Evolutionary conservation across 2,888 invertebrate genomes (phyloP), one percentile per base, ranked within the genome.

Genomic region (Cosmopolites sordidus): DNA sequence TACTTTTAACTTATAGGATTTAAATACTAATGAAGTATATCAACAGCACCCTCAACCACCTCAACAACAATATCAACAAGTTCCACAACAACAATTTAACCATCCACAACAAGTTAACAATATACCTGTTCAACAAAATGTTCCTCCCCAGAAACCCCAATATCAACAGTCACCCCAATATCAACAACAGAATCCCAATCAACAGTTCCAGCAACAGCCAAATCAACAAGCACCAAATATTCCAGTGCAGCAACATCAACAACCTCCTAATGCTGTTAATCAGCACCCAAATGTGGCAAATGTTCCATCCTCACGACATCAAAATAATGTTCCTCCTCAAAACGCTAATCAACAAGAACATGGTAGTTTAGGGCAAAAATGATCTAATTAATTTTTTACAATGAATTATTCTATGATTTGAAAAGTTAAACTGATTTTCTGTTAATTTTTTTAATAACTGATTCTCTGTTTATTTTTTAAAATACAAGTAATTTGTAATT

Each of bases 1-100:
- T 37, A 27, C 30, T 40, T 45, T 43, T 16, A 38, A 46, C 22
- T 49, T 43, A 17, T 43, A 55, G 55, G 51, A 60, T 39, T 50
- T 64, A 29, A 64, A 64, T 48, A 64, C 63, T 17, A 64, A 64
- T 53, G 64, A 64, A 56, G 48, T 64, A n/a, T 51, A 64, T 46
- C 62, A 61, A 40, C 62, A 62, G 33, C 63, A 43, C 15, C n/a
- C n/a, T n/a, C 53, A 43, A 12, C 54, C 27, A 15, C 45, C 17
- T 43, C 40, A 51, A 18, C 50, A 43, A 38, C 56, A 56, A 33
- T 33, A 12, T 12, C 45, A 33, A 22, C 3, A 42, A 11, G 17
- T 16, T 1, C 43, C 43, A 1, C 58, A 51, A 49, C 42, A 49
- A 15, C 45, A 16, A 17, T 43, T 16, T 40, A 46, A 38, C 47